Evolutionary conservation across 1,140 invertebrate species (phyloP), one percentile per base, ranked within the genome.

Genomic region (Babylonia areolata): DNA sequence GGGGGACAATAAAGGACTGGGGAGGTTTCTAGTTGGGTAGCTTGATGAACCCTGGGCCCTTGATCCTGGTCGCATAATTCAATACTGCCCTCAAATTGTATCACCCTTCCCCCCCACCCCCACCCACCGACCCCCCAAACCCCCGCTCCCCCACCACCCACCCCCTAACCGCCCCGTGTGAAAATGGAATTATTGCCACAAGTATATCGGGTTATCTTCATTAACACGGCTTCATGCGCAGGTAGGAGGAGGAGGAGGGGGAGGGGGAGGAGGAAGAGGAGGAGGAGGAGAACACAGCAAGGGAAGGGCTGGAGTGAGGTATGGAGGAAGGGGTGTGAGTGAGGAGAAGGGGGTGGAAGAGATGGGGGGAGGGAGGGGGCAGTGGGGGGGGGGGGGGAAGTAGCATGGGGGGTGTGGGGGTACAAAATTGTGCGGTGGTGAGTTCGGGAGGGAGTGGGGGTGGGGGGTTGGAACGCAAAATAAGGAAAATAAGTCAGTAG

Each of bases 141-240:
- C n/a, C n/a, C n/a, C n/a, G n/a, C n/a, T n/a, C n/a, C n/a, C n/a
- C n/a, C n/a, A n/a, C n/a, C n/a, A n/a, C n/a, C n/a, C n/a, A n/a
- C n/a, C n/a, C n/a, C n/a, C n/a, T n/a, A n/a, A n/a, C n/a, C n/a
- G n/a, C n/a, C n/a, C n/a, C 33, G 81, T 86, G 85, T 86, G 80
- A 86, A 86, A 86, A 77, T 77, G 75, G 81, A 86, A 82, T 86
- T 82, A 81, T 80, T 86, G 80, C 69, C 71, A 84, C 85, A 86
- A 86, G 85, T 86, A 86, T 86, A 86, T 86, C 81, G 81, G 81
- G 81, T 86, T 86, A 86, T 81, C 69, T 79, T 86, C 85, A 86
- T 86, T 86, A 86, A 77, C 85, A 71, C 81, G 71, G 71, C 51
- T 82, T 71, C 85, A 20, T 69, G 75, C 42, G n/a, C 85, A 86